Conservation (phyloP, 2,113 vertebrate genomes). For the Tangachromis dhanisi region DNA sequence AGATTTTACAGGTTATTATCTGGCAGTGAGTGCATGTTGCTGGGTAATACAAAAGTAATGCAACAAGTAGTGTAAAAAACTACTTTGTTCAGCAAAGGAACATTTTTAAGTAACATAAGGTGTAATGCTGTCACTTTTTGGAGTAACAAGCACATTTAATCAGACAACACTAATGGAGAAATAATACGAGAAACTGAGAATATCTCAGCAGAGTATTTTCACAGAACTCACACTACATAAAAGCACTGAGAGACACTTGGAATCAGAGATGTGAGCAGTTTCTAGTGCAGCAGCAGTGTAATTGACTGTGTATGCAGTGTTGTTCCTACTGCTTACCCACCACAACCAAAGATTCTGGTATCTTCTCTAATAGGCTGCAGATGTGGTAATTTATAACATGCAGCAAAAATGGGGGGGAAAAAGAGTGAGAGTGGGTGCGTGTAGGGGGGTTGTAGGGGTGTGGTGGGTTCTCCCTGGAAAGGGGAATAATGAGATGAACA, state of each 20-base stretch:
- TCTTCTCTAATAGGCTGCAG: conserved; percentile 47
- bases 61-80: background rate
- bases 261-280: background rate
- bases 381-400: conserved; percentile 51
- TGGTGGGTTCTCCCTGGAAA: conserved; percentile 25
- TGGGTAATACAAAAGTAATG: background rate
- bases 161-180: background rate
- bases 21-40: background rate
- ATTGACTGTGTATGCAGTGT: conserved; percentile 8
- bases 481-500: conserved; percentile 57
- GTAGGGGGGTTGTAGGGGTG: background rate
- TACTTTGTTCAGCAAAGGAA: background rate
- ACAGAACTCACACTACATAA: background rate
- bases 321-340: conserved; percentile 9
- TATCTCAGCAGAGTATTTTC: background rate
- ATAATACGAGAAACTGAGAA: background rate
- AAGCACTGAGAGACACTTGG: background rate
- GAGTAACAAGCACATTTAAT: background rate
- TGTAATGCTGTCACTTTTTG: background rate
- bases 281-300: background rate
- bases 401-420: background rate
- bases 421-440: background rate
- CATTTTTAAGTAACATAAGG: background rate
- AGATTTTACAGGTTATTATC: background rate
- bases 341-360: conserved; percentile 26